Conservation (phyloP, 1,140 invertebrate species). For the Hyposmocoma kahamanoa region DNA sequence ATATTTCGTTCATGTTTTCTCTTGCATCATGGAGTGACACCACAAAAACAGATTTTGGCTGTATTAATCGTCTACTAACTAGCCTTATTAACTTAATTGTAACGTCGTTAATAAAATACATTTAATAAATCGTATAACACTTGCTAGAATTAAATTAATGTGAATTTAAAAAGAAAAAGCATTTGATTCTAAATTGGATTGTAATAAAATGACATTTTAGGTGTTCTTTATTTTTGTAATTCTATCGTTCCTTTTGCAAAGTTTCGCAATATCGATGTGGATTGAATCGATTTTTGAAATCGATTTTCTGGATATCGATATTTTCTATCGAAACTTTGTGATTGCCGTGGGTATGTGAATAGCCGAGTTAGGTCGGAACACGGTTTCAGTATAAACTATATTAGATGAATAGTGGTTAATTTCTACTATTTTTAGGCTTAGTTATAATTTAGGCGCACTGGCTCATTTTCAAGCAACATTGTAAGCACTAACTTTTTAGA, state of each 20-base stretch:
- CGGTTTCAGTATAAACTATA: too few relatives aligned
- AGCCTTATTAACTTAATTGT: constrained; percentile 69
- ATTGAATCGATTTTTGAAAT: too few relatives aligned
- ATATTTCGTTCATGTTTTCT: constrained; percentile 1
- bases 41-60: constrained; percentile 35
- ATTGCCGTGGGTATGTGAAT: too few relatives aligned
- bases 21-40: constrained; percentile 31
- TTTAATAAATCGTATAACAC: constrained; percentile 37
- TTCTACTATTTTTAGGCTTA: too few relatives aligned
- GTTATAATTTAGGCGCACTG: too few relatives aligned
- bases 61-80: constrained; percentile 54
- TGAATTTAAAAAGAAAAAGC: constrained; percentile 64
- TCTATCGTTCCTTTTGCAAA: constrained; percentile 4
- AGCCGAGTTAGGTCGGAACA: too few relatives aligned
- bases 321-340: too few relatives aligned
- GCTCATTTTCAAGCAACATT: too few relatives aligned
- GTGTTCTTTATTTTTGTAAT: constrained; percentile 34
- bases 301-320: too few relatives aligned
- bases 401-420: too few relatives aligned
- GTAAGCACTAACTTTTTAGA: too few relatives aligned
- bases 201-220: constrained; percentile 68
- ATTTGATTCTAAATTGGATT: constrained; percentile 70
- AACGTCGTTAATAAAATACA: constrained; percentile 42
- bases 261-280: too few relatives aligned
- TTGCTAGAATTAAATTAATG: constrained; percentile 57